phyloP scores from a whole-genome alignment of 2,888 invertebrate species.

The Nemoura dubitans region DNA sequence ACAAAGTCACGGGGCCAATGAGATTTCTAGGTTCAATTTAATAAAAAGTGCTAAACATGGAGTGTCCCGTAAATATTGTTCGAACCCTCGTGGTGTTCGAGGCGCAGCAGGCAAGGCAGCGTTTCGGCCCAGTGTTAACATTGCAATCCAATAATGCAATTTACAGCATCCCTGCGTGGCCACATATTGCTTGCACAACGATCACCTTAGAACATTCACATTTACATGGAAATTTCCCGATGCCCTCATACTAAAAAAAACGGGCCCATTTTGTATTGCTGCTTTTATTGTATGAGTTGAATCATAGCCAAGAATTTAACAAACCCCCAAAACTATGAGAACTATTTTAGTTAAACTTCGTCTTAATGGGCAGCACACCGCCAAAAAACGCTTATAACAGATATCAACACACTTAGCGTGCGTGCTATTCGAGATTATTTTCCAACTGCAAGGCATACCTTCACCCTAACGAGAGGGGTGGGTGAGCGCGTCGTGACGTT shows the following conservation, averaged over 20 bases:
- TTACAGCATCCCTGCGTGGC: background rate
- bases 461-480: background rate
- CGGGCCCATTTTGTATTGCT: background rate
- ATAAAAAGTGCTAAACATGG: background rate
- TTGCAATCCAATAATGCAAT: background rate
- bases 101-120: background rate
- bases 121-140: background rate
- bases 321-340: background rate
- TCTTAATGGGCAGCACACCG: background rate
- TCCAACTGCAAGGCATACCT: background rate
- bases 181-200: background rate
- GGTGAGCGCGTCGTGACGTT: background rate
- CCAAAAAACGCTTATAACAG: background rate
- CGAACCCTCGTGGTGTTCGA: background rate
- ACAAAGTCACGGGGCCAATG: background rate
- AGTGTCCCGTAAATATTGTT: background rate
- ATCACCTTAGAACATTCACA: background rate
- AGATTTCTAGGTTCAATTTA: background rate
- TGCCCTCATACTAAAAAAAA: background rate
- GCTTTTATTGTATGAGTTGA: constrained; percentile 12
- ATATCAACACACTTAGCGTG: background rate
- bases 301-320: background rate
- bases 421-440: background rate
- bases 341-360: background rate
- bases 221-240: background rate